Conservation (phyloP, 2,888 invertebrate genomes). For the Hoplodrina blanda region DNA sequence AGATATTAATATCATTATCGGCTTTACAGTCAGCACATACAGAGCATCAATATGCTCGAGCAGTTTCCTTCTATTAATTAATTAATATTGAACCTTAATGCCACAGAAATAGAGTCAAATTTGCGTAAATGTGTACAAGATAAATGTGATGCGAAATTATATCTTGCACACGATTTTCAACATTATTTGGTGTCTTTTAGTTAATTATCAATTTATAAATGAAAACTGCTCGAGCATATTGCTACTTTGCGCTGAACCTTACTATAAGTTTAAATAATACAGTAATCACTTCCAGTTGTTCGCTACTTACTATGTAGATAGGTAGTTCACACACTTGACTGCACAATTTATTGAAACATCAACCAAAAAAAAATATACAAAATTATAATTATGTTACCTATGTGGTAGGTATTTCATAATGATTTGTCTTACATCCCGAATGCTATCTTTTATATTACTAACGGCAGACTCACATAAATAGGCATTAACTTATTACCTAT, state of each 20-base stretch:
- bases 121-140: too few species aligned
- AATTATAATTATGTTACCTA: constrained; percentile 7
- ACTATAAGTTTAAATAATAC: constrained; percentile 1
- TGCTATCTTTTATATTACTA: constrained; percentile 37
- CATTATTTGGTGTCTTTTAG: too few species aligned
- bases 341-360: constrained; percentile 5
- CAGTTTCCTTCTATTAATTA: too few species aligned
- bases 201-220: too few species aligned
- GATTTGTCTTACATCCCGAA: constrained; percentile 23
- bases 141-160: too few species aligned
- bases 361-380: constrained; percentile 19
- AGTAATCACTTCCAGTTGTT: constrained; percentile 11
- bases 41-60: too few species aligned
- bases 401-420: constrained; percentile 19
- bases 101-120: too few species aligned
- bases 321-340: constrained; percentile 5
- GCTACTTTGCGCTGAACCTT: too few species aligned
- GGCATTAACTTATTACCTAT: constrained; percentile 50
- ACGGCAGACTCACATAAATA: constrained; percentile 46
- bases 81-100: too few species aligned
- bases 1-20: background rate
- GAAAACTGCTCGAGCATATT: too few species aligned
- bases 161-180: too few species aligned
- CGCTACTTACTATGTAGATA: background rate
- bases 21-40: too few species aligned